Base-by-base conservation (phyloP, 92 coral and sea anemone species). In the Heliopora coerulea region DNA sequence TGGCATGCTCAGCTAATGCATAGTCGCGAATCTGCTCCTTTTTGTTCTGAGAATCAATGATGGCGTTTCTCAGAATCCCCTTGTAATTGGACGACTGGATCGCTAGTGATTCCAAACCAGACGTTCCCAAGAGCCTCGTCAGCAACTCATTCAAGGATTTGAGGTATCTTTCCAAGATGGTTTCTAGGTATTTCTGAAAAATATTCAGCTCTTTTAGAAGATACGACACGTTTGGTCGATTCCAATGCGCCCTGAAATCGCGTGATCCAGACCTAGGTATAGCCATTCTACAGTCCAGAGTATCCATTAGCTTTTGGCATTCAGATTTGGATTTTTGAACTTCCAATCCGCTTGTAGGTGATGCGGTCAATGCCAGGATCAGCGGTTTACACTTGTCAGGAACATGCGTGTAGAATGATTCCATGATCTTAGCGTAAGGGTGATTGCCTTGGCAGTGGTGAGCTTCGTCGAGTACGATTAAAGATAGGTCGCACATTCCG, bases 401-500 rank as follows among this genome's bases (percentile, higher is more conserved):
- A 1, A 85, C 78, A 6, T 44, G 49, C 33, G 75, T 79, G 58
- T 84, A 87, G 80, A 69, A 85, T 49, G 74, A 72, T 41, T 80
- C 86, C 96, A 90, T 95, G 31, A 95, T 88, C 64, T 82, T 75
- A 62, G 85, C 85, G 61, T 87, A 95, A 33, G 87, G 88, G 41
- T 95, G 99, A 42, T 88, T 90, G 2, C 96, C 95, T 18, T 64
- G 50, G 72, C 95, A 95, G 33, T 81, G 89, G 57, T 95, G 99
- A 14, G 95, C 99, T 58, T 95, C 99, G 37, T 95, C 99, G 49
- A 95, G 75, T 21, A 90, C 95, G 8, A 95, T 75, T 10, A 87
- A 70, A 14, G 97, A 90, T 30, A 90, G 79, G 30, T 95, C 95
- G 8, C 91, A 75, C 80, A 95, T 83, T 46, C 83, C 78, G 14